Percentiles rank a stretch among this genome's conserved stretches.
Evolutionary conservation across 2,797 vertebrate species (phyloP).

Genomic region (Acomys russatus): DNA sequence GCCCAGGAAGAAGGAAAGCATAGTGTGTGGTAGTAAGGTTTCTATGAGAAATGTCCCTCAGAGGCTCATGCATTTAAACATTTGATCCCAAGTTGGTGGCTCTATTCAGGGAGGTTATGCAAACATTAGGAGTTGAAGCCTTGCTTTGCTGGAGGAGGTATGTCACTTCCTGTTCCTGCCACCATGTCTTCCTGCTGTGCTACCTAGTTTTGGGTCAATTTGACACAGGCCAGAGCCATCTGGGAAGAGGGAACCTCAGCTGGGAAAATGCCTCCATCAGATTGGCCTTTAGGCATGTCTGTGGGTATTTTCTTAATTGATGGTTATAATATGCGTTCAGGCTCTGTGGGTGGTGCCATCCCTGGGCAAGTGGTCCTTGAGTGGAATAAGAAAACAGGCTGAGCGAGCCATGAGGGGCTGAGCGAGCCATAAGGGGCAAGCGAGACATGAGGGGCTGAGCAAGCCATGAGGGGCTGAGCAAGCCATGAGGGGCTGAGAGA

Average conservation of each 20-base stretch:
- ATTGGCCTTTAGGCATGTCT: not conserved
- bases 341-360: not conserved
- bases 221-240: not conserved
- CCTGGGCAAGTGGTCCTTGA: not conserved
- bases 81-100: not conserved
- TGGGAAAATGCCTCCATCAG: not conserved
- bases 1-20: not conserved
- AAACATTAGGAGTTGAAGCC: not conserved
- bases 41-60: not conserved
- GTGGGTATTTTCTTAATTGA: not conserved
- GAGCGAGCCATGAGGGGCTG: not conserved
- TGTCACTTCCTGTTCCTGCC: not conserved
- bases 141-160: not conserved
- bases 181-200: not conserved
- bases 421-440: not conserved
- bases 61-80: not conserved
- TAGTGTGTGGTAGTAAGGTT: not conserved
- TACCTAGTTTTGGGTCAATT: not conserved
- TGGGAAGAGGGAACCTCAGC: not conserved
- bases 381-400: not conserved
- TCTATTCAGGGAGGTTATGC: not conserved
- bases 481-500: not conserved
- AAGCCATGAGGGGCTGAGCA: not conserved
- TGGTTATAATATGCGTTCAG: no score
- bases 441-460: no score